Percentiles rank a stretch among this genome's conserved stretches.
phyloP scores from a whole-genome alignment of 1,140 invertebrate genomes.

The Carcinoscorpius rotundicauda region DNA sequence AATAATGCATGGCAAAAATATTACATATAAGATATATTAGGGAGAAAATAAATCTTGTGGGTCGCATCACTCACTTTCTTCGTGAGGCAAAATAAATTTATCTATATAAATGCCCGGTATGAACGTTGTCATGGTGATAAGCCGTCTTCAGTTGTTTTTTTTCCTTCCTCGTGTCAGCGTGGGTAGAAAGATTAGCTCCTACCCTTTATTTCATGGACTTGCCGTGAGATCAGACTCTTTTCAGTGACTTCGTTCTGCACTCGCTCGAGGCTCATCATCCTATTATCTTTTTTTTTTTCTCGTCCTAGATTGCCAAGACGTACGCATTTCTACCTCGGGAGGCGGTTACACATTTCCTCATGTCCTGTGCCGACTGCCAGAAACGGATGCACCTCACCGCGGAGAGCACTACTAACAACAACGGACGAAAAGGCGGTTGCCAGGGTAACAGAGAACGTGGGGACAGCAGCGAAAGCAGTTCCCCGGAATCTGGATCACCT shows the following conservation, averaged over 20 bases:
- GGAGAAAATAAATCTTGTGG: no score
- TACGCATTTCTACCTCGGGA: constrained; percentile 89
- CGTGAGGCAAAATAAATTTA: no score
- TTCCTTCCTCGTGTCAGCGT: no score
- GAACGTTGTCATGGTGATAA: no score
- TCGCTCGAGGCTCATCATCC: background rate
- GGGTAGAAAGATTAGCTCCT: no score
- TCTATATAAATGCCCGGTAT: no score
- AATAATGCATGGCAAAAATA: no score
- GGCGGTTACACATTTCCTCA: constrained; percentile 84
- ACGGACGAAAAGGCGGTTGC: constrained; percentile 1
- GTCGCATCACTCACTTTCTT: no score
- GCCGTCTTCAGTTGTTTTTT: no score
- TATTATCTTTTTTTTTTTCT: background rate
- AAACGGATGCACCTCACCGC: constrained; percentile 57
- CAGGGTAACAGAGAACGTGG: background rate
- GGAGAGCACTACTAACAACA: constrained; percentile 3
- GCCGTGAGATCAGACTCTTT: background rate
- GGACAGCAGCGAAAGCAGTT: background rate
- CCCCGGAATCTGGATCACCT: no score
- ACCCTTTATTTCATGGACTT: background rate
- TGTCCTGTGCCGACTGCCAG: constrained; percentile 86
- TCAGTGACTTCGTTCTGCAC: background rate
- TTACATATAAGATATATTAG: no score
- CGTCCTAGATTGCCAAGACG: constrained; percentile 77